Percentiles rank a stretch among this genome's conserved stretches.
phyloP scores from a whole-genome alignment of 2,797 vertebrate species.

The Balearica regulorum region DNA sequence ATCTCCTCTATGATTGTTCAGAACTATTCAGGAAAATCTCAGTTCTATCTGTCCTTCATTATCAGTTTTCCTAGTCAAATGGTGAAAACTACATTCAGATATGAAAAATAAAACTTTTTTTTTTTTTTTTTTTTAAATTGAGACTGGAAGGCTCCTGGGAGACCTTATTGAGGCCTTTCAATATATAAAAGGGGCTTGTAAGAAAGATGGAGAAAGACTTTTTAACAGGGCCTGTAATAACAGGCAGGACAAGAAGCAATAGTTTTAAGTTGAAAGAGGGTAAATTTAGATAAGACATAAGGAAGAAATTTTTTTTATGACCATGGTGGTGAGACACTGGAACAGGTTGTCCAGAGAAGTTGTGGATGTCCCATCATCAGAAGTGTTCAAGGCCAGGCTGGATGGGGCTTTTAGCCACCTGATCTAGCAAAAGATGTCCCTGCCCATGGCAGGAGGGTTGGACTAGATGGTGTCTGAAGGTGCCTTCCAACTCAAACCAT shows the following conservation, averaged over 20 bases:
- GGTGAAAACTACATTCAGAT: not conserved
- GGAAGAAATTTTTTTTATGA: not conserved
- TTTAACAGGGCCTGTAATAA: not conserved
- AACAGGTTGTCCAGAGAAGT: not conserved
- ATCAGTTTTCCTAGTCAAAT: not conserved
- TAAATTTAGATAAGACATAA: not conserved
- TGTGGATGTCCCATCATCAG: accelerated
- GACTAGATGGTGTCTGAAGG: not conserved
- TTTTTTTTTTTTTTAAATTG: not conserved
- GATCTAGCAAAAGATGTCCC: no score
- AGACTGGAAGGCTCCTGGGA: not conserved
- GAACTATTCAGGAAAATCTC: not conserved
- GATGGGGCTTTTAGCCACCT: not conserved
- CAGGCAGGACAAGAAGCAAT: not conserved
- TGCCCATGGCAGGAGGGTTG: not conserved
- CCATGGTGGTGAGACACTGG: not conserved
- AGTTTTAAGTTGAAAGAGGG: not conserved
- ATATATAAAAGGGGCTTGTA: not conserved
- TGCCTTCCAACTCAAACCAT: not conserved
- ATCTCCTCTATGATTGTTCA: not conserved
- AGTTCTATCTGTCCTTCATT: not conserved
- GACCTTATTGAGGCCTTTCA: not conserved
- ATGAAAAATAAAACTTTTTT: not conserved
- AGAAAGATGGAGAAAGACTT: not conserved
- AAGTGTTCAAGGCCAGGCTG: not conserved